Base-by-base conservation (phyloP, 1,140 invertebrate species). In the Stegodyphus mimosarum region DNA sequence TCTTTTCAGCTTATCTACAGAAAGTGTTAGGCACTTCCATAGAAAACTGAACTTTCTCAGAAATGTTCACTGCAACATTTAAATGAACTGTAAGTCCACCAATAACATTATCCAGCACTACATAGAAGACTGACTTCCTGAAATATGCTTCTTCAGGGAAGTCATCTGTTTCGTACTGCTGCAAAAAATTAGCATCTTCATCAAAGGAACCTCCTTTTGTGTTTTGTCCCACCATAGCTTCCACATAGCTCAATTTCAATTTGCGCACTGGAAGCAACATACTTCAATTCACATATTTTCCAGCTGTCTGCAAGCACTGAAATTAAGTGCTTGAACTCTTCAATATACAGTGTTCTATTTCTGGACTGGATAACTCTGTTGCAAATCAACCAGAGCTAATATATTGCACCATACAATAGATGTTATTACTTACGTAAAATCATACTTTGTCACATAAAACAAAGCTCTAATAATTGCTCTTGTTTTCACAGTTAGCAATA, bases 91-190 rank as follows among this genome's bases (percentile, higher is more conserved):
- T 66, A 7, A 66, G 6, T 66, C 11, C 64, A 15, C 64, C 13
- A 66, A 66, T 66, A 66, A 66, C 15, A 66, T 5, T 66, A 66
- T 66, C 64, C 64, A 66, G 18, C 2, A 66, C 15, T 66, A 10
- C 7, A 66, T 7, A 66, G 13, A 66, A 66, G 1, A 66, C 7
- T 17, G 64, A 66, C 64, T 66, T 66, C 18, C 64, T 66, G 64
- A 66, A 66, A 66, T n/a, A 66, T 13, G 64, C 64, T 66, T 66
- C 64, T 15, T 66, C 64, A 15, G 64, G 64, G 64, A 18, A 66
- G 7, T 66, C 64, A 66, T 66, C 15, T 18, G 15, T 66, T 66
- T 66, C 2, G 18, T 66, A 7, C 18, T 15, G 64, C 18, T 66
- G n/a, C 6, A 18, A 66, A 0, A 66, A 66, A 66, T 66, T 18